Base-by-base conservation (phyloP, 2,888 invertebrate species). In the Acanthacorydalis orientalis region DNA sequence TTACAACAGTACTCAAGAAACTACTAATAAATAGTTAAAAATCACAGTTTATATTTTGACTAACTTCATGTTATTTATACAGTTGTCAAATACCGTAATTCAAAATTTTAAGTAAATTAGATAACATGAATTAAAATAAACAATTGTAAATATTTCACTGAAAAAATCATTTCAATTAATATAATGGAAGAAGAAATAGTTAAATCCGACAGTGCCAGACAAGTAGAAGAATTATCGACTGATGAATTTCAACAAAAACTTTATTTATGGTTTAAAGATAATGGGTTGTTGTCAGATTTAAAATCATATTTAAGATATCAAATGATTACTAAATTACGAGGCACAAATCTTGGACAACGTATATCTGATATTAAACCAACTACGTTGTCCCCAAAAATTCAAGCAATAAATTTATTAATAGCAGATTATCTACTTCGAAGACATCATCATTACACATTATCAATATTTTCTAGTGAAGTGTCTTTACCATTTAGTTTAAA, bases 381-480 rank as follows among this genome's bases (percentile, higher is more conserved):
- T 51, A 63, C 68, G 1, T 55, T 72, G 33, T 72, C 75, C 38
- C 66, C 72, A 1, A 65, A 67, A 44, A 64, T 65, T 51, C 77
- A 78, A 63, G 76, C 76, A n/a, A 54, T 77, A 11, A 76, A 77
- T 59, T 68, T 78, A 44, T 60, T 78, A 31, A 64, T 78, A 41
- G 74, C 73, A 8, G 78, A 78, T 60, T 77, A 75, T 62, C 64
- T 78, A 46, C 54, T 77, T 35, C 63, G 67, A 45, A 63, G 75
- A 68, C 68, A 74, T 32, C 75, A 73, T 55, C 70, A 65, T 52
- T 77, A 75, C 56, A 69, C 72, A 4, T 59, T 77, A 2, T 77
- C 77, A 1, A 72, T 78, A 43, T 77, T 78, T 57, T 64, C 72
- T 43, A 73, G 75, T 4, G 78, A 78, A 62, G 74, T 77, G 47